Base-by-base conservation (phyloP, 1,140 invertebrate species). In the Stegodyphus mimosarum region DNA sequence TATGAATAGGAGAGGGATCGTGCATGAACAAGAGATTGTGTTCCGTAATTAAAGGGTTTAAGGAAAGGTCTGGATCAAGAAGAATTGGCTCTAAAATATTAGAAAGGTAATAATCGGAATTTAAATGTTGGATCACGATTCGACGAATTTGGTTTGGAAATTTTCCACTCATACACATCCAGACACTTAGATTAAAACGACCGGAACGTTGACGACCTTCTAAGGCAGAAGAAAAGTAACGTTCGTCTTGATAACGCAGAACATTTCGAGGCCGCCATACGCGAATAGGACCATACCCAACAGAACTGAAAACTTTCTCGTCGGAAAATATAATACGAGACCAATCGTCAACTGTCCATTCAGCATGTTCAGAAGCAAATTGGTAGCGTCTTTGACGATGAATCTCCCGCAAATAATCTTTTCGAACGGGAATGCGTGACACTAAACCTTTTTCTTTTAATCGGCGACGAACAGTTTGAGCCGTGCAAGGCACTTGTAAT, bases 1-100 rank as follows among this genome's bases (percentile, higher is more conserved):
- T 86, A 15, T 86, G 77, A 51, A 86, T 67, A 0, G 64, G 60
- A 1, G 85, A 67, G 3, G 50, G 48, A 50, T 86, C 85, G n/a
- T 86, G 85, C 60, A 81, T 69, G 50, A 81, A 86, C 11, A 66
- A 5, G 0, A 75, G 6, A 2, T 48, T 6, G 7, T 75, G 18
- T 18, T 6, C 7, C 0, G 9, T 6, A 6, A 53, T 15, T 55
- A 51, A 15, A 60, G 48, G 6, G 69, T 69, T 1, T 15, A 18
- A 6, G 55, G 48, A 6, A 79, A n/a, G 10, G 69, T 70, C 7
- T 48, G 49, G 4, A 15, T 10, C 9, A 2, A 10, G 55, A 60
- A 15, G 9, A 0, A 60, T 5, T 5, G 9, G 55, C 55, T 17
- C 17, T 67, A 17, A 17, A 67, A 13, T 67, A 9, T 15, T 7